Percentiles rank a stretch among this genome's conserved stretches.
phyloP scores from a whole-genome alignment of 2,113 vertebrate species.

The Nerophis ophidion region DNA sequence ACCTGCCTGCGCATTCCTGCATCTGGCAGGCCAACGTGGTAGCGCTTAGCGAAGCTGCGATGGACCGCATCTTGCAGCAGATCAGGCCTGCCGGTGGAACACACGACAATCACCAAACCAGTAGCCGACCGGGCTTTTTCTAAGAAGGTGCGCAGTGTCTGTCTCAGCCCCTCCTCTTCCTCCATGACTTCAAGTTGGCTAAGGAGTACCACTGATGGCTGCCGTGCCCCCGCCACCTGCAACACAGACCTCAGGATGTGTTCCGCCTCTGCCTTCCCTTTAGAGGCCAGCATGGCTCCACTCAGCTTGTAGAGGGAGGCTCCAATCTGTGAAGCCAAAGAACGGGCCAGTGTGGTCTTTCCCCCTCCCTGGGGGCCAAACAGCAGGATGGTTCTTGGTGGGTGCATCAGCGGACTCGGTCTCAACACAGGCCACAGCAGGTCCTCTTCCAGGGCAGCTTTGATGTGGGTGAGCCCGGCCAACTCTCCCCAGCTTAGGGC shows the following conservation, averaged over 20 bases:
- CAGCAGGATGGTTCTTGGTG: slow-evolving; percentile 80
- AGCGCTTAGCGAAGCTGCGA: slow-evolving; percentile 82
- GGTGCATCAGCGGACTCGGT: slow-evolving; percentile 61
- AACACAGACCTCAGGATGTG: slow-evolving; percentile 84
- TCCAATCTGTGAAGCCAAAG: slow-evolving; percentile 87
- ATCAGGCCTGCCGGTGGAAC: slow-evolving; percentile 82
- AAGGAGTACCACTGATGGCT: slow-evolving; percentile 83
- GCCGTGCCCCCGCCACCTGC: slow-evolving; percentile 78
- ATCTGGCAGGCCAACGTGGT: slow-evolving; percentile 84
- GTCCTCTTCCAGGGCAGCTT: slow-evolving; percentile 88
- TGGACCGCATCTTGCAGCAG: slow-evolving; percentile 85
- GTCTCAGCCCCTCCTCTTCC: slow-evolving; percentile 70
- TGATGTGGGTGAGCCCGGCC: slow-evolving; percentile 80
- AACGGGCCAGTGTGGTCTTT: slow-evolving; percentile 83
- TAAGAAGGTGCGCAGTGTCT: slow-evolving; percentile 79
- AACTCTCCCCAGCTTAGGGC: slow-evolving; percentile 88
- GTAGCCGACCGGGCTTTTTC: slow-evolving; percentile 78
- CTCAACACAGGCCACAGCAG: slow-evolving; percentile 89
- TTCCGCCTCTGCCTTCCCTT: slow-evolving; percentile 83
- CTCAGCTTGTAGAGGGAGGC: slow-evolving; percentile 82
- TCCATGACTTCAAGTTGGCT: slow-evolving; percentile 84
- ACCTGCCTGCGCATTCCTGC: slow-evolving; percentile 77
- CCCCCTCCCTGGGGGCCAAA: slow-evolving; percentile 88
- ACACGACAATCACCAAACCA: slow-evolving; percentile 78
- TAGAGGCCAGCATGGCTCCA: slow-evolving; percentile 74